Evolutionary conservation across 2,888 invertebrate genomes (phyloP).

Genomic region (Antheraea yamamai): DNA sequence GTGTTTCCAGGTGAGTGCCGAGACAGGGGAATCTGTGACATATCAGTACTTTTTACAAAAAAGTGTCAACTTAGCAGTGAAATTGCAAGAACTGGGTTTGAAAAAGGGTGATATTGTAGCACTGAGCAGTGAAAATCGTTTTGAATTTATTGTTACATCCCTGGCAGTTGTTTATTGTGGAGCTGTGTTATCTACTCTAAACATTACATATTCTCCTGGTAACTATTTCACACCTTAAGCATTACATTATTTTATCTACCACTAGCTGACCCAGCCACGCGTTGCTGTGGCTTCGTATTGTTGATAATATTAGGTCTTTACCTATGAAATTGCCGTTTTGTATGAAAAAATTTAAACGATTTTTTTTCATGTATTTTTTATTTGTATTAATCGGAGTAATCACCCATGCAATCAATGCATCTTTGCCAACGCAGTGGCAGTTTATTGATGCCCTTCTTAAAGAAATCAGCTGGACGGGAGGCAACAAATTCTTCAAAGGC

Average conservation of each 20-base stretch:
- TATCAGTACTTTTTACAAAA: conserved; percentile 80
- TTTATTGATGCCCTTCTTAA: too few relatives aligned
- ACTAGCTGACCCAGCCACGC: too few relatives aligned
- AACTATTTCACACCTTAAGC: conserved; percentile 28
- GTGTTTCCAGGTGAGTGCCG: conserved; percentile 80
- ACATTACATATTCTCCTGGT: conserved; percentile 84
- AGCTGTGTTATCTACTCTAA: conserved; percentile 83
- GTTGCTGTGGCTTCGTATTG: too few relatives aligned
- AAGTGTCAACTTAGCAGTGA: conserved; percentile 81
- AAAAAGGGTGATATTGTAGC: conserved; percentile 82
- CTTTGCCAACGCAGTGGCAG: too few relatives aligned
- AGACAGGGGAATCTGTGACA: conserved; percentile 80
- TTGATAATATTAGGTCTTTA: too few relatives aligned
- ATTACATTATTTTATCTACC: not conserved
- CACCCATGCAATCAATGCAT: too few relatives aligned
- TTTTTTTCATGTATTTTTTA: too few relatives aligned
- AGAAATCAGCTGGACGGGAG: too few relatives aligned
- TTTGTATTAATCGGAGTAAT: too few relatives aligned
- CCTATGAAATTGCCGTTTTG: too few relatives aligned
- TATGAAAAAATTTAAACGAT: too few relatives aligned
- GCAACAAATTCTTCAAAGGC: too few relatives aligned
- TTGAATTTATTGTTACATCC: conserved; percentile 82
- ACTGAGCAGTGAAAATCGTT: conserved; percentile 84
- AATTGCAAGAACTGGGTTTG: conserved; percentile 76
- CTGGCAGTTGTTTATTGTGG: conserved; percentile 82